A percentile compares a stretch with the other conserved stretches of the same genome.
These are phyloP conservation scores for Chymomyza fuscimana DNA, from an alignment of 2,888 invertebrate species.

Conservation along the genomic window DNA sequence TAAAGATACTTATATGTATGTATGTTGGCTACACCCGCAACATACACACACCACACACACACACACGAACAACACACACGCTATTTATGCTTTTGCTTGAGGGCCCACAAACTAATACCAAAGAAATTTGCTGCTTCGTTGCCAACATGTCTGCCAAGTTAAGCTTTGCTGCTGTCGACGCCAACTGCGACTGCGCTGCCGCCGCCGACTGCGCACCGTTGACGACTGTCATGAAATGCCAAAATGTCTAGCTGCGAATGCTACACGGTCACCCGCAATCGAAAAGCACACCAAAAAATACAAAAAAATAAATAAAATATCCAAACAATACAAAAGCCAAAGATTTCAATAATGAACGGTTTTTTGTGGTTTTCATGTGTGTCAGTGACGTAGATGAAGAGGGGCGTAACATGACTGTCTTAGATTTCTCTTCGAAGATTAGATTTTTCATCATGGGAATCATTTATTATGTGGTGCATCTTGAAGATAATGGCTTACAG, in stretches of 20 bases:
- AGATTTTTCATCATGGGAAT: too few species aligned
- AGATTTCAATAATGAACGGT: slow-evolving; percentile 73
- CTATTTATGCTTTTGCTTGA: slow-evolving; percentile 5
- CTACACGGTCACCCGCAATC: slow-evolving; percentile 49
- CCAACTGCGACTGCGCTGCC: neutral
- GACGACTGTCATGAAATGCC: slow-evolving; percentile 68
- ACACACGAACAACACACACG: neutral
- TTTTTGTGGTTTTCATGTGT: slow-evolving; percentile 39
- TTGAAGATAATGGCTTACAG: too few species aligned
- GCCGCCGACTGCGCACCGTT: slow-evolving; percentile 37
- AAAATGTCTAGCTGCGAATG: slow-evolving; percentile 71
- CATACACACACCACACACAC: neutral
- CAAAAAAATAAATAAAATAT: slow-evolving; percentile 14
- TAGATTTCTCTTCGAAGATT: too few species aligned
- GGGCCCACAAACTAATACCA: slow-evolving; percentile 30
- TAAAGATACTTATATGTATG: neutral
- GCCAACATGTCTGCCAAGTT: slow-evolving; percentile 73
- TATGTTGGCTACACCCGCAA: slow-evolving; percentile 5
- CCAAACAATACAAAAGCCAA: slow-evolving; percentile 48
- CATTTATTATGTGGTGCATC: too few species aligned
- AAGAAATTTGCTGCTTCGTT: slow-evolving; percentile 59
- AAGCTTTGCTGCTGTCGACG: slow-evolving; percentile 22
- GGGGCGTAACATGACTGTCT: too few species aligned
- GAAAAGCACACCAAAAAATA: slow-evolving; percentile 22
- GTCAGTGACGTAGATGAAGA: too few species aligned